These are phyloP conservation scores for Serinus canaria DNA, from an alignment of 2,113 vertebrate genomes.

Conservation along the genomic window DNA sequence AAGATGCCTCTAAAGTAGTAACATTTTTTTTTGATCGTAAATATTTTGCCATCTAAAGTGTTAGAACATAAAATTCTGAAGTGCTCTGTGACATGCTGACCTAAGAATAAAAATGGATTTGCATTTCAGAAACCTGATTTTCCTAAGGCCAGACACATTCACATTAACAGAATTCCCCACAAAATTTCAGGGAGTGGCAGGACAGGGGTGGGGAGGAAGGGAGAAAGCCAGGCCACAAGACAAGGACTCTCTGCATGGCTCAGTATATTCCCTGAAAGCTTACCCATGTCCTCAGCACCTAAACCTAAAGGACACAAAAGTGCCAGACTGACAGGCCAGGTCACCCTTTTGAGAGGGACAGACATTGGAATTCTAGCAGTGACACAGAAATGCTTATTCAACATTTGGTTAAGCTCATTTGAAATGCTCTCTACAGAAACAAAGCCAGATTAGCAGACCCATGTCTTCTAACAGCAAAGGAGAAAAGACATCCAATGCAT, in stretches of 20 bases:
- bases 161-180: background rate
- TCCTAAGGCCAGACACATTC: background rate
- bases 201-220: background rate
- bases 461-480: background rate
- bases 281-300: background rate
- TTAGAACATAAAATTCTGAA: background rate
- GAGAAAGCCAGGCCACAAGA: background rate
- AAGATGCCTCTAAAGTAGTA: background rate
- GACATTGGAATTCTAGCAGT: background rate
- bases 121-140: background rate
- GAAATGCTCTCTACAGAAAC: background rate
- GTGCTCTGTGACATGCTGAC: background rate
- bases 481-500: background rate
- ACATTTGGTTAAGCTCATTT: background rate
- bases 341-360: background rate
- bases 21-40: background rate
- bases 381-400: background rate
- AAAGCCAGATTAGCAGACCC: constrained; percentile 2
- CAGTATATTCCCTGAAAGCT: background rate
- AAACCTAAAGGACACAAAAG: background rate
- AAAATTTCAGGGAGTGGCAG: background rate
- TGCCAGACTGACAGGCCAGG: background rate
- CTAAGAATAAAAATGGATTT: background rate
- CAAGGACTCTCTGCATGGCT: background rate
- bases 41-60: background rate